phyloP scores from a whole-genome alignment of 1,140 invertebrate genomes.

The Ceratitis capitata region DNA sequence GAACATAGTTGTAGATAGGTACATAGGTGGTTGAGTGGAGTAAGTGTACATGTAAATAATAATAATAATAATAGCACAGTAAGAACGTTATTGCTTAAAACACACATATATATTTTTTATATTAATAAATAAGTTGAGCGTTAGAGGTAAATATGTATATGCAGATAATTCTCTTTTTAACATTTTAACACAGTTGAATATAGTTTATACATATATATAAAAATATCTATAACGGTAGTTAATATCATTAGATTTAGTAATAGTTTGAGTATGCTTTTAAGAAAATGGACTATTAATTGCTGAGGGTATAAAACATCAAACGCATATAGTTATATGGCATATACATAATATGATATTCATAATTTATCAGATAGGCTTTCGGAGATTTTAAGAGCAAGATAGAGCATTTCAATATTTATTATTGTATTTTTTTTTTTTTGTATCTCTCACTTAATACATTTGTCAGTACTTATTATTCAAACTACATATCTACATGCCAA shows the following conservation, averaged over 20 bases:
- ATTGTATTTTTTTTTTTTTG: neutral
- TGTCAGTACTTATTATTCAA: neutral
- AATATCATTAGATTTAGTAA: neutral
- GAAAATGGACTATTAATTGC: neutral
- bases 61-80: constrained; percentile 32
- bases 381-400: neutral
- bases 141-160: neutral
- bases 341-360: neutral
- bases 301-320: neutral
- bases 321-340: constrained; percentile 3
- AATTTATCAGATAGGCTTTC: neutral
- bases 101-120: neutral
- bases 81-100: constrained; percentile 27
- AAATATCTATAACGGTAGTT: no score
- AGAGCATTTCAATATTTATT: neutral
- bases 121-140: neutral
- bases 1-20: constrained; percentile 34
- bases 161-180: constrained; percentile 11
- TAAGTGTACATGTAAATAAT: constrained; percentile 9
- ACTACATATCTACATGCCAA: constrained; percentile 46
- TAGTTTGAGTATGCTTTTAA: neutral
- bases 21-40: constrained; percentile 31
- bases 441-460: neutral
- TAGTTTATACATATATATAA: neutral
- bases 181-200: neutral